Percentiles rank a stretch among this genome's conserved stretches.
These are phyloP conservation scores for Phoxinus phoxinus DNA, from an alignment of 2,113 vertebrate species.

Conservation along the genomic window DNA sequence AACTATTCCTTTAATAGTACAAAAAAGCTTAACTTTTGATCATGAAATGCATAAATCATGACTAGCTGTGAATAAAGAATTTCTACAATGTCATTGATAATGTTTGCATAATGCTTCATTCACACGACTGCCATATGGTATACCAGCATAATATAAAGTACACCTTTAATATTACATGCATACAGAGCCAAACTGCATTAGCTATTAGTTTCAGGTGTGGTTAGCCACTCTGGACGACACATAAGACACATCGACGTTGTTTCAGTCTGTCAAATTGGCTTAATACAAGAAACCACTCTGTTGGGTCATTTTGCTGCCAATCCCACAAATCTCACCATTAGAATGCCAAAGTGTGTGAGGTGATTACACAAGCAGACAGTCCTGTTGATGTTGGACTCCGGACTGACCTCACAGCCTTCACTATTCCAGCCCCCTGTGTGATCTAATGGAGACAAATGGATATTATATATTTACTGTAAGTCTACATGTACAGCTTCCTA, in stretches of 20 bases:
- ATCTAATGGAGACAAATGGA: constrained; percentile 69
- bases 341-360: constrained; percentile 93
- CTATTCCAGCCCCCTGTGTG: constrained; percentile 87
- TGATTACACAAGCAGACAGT: constrained; percentile 91
- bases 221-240: constrained; percentile 14
- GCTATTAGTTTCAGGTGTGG: background rate
- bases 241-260: background rate
- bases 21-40: background rate
- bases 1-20: background rate
- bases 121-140: background rate
- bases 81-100: background rate
- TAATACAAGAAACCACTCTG: constrained; percentile 5
- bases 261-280: background rate
- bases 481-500: background rate
- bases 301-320: constrained; percentile 12
- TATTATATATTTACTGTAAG: constrained; percentile 22
- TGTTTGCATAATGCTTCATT: background rate
- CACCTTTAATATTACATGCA: background rate
- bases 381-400: constrained; percentile 75
- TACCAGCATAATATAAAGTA: too few relatives aligned
- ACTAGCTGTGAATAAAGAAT: background rate
- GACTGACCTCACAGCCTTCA: constrained; percentile 76
- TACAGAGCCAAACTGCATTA: background rate
- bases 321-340: constrained; percentile 84
- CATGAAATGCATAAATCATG: background rate